Base-by-base conservation (phyloP, 2,888 invertebrate species). In the Timandra comae region DNA sequence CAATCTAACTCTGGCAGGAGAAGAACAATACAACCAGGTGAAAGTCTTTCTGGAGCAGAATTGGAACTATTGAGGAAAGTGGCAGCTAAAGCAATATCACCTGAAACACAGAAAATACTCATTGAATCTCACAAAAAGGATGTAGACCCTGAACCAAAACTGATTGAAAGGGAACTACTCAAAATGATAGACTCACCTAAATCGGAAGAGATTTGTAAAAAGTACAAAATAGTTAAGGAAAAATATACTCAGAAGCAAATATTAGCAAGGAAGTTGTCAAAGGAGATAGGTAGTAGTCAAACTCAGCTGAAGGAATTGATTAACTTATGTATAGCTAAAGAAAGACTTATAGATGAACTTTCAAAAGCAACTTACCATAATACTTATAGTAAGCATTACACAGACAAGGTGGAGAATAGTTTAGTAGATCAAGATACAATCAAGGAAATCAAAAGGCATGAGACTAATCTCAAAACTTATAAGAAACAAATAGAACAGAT, bases 401-500 rank as follows among this genome's bases (percentile, higher is more conserved):
- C 90, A 46, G 90, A 91, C 30, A 92, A 91, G 63, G 84, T 88
- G 39, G 88, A 86, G 50, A 81, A 86, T 38, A 86, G 81, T 49
- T 71, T 87, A 41, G 69, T 87, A 24, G 88, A 88, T 41, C 87
- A 87, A 26, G 88, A 89, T 51, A 86, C 85, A 35, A 69, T 86
- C 1, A 88, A 90, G 58, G 92, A 92, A 59, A 88, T 93, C 5
- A 87, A 90, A 51, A 91, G 93, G 56, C 82, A 93, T 43, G 91
- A 93, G 62, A 89, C 88, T 39, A 93, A 92, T 49, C 73, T 94
- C 2, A 90, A 91, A 56, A 88, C 90, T 4, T 93, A 93, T 0
- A 91, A 91, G 56, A 92, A 92, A 56, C 91, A 93, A 62, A 88
- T 93, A 59, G 93, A 93, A 30, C 91, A 91, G 57, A 75, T 93